Percentiles rank a stretch among this genome's conserved stretches.
phyloP scores from a whole-genome alignment of 2,888 invertebrate genomes.

The Crepidodera aurea region DNA sequence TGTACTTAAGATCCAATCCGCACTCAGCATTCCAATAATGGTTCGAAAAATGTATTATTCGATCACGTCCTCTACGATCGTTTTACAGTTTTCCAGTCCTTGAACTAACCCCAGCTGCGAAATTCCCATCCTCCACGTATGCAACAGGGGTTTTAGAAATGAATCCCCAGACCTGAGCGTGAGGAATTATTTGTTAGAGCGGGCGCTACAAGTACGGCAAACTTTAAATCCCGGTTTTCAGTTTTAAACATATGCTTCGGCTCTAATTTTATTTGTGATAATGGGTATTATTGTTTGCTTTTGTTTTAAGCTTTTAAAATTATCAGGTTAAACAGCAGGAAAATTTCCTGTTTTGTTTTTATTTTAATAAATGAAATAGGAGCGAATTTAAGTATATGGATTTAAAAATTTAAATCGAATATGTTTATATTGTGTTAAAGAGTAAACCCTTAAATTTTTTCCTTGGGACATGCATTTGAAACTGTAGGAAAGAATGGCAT shows the following conservation, averaged over 20 bases:
- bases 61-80: too few relatives aligned
- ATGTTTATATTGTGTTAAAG: too few relatives aligned
- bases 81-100: background rate
- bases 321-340: background rate
- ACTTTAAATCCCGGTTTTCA: conserved; percentile 8
- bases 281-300: conserved; percentile 9
- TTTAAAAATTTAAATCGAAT: too few relatives aligned
- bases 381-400: too few relatives aligned
- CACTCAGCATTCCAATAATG: too few relatives aligned
- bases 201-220: background rate
- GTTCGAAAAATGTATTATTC: too few relatives aligned
- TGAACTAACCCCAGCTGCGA: background rate
- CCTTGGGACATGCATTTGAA: too few relatives aligned
- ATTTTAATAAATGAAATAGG: too few relatives aligned
- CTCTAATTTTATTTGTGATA: conserved; percentile 19
- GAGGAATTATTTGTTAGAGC: conserved; percentile 8
- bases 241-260: conserved; percentile 11
- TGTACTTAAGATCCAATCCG: too few relatives aligned
- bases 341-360: background rate
- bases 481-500: too few relatives aligned
- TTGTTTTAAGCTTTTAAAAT: conserved; percentile 8
- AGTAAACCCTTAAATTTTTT: too few relatives aligned
- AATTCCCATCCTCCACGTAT: background rate
- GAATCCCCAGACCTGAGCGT: background rate
- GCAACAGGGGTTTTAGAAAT: conserved; percentile 11